These are phyloP conservation scores for Habropoda laboriosa DNA, from an alignment of 1,140 invertebrate genomes.

Conservation along the genomic window DNA sequence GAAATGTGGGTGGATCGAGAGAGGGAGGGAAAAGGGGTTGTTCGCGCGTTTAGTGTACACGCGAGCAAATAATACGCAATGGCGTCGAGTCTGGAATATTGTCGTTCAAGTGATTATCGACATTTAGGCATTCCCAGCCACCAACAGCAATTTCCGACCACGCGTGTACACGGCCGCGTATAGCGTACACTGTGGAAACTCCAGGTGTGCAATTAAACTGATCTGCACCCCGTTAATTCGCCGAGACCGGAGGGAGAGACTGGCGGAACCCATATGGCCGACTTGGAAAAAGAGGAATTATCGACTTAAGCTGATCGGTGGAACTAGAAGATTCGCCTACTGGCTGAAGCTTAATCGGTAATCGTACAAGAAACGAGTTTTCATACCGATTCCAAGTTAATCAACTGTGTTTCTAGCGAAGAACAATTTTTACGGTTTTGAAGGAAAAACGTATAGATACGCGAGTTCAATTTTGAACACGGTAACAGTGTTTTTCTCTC, in stretches of 20 bases:
- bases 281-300: neutral
- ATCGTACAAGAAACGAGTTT: neutral
- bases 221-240: constrained; percentile 42
- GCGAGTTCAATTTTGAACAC: neutral
- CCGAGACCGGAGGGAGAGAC: too few relatives aligned
- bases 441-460: too few relatives aligned
- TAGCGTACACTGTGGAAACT: constrained; percentile 3
- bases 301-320: neutral
- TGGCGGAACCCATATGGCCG: too few relatives aligned
- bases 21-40: neutral
- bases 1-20: too few relatives aligned
- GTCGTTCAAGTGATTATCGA: constrained; percentile 66
- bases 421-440: too few relatives aligned
- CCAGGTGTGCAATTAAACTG: constrained; percentile 44
- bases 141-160: constrained; percentile 58
- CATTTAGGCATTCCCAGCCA: constrained; percentile 64
- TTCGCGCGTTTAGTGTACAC: constrained; percentile 19
- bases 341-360: neutral
- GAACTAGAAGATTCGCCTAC: neutral
- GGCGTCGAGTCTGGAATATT: constrained; percentile 47
- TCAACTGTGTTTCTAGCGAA: too few relatives aligned
- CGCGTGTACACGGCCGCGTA: constrained; percentile 24
- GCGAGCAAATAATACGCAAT: constrained; percentile 43
- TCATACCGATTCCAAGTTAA: too few relatives aligned
- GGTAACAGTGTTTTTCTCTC: neutral